These are phyloP conservation scores for Drymonia ruficornis DNA, from an alignment of 2,888 invertebrate species.

Conservation along the genomic window DNA sequence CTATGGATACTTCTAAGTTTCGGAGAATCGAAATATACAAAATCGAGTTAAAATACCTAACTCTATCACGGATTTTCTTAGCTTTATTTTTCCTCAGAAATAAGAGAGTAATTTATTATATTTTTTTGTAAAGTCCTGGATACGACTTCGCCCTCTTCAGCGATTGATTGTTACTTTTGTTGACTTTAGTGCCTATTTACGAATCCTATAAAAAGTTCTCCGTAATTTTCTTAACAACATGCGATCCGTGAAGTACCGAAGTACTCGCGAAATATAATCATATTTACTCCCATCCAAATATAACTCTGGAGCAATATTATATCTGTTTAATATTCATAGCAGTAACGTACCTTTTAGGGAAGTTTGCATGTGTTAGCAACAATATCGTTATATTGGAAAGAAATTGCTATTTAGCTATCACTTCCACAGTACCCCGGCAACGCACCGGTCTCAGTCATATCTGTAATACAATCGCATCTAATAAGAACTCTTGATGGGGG, in stretches of 20 bases:
- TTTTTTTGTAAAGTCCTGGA: not conserved
- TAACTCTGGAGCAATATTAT: conserved; percentile 14
- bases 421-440: not conserved
- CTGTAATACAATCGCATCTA: conserved; percentile 66
- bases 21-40: too few species aligned
- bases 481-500: conserved; percentile 66
- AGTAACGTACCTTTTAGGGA: conserved; percentile 20
- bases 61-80: not conserved
- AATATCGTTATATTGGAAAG: conserved; percentile 24
- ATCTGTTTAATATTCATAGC: conserved; percentile 34
- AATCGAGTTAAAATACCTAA: too few species aligned
- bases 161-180: conserved; percentile 3
- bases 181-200: not conserved
- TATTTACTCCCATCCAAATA: conserved; percentile 6
- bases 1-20: too few species aligned
- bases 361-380: conserved; percentile 19
- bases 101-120: not conserved
- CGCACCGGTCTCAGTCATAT: conserved; percentile 36
- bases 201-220: conserved; percentile 3
- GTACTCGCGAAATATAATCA: conserved; percentile 12
- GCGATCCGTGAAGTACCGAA: not conserved
- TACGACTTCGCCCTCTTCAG: not conserved
- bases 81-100: not conserved
- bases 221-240: conserved; percentile 1
- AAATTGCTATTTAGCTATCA: conserved; percentile 10